Conservation (phyloP, 2,888 invertebrate genomes). For the Panopea generosa region DNA sequence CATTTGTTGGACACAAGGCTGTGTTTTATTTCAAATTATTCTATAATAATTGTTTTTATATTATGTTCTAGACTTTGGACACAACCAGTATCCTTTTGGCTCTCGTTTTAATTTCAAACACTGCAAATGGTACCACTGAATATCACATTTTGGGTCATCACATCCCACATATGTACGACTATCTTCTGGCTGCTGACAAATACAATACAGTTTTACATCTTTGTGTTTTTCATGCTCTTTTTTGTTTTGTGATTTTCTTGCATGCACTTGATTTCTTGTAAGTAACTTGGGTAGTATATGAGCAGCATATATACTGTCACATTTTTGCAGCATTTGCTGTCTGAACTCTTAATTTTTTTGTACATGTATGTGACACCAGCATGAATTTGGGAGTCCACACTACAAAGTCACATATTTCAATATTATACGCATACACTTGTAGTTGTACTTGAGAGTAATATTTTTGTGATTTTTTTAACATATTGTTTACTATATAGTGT, state of each 20-base stretch:
- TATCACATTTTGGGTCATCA: conserved; percentile 13
- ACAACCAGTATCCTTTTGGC: conserved; percentile 19
- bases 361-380: conserved; percentile 18
- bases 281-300: conserved; percentile 24
- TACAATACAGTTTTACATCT: conserved; percentile 15
- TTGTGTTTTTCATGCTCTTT: no score
- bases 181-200: conserved; percentile 23
- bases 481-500: no score
- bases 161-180: conserved; percentile 19
- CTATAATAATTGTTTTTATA: no score
- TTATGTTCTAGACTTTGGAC: conserved; percentile 6
- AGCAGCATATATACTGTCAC: background rate
- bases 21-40: no score
- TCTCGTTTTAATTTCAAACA: conserved; percentile 22
- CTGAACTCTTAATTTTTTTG: conserved; percentile 4
- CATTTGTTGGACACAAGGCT: no score
- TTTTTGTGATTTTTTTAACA: conserved; percentile 20
- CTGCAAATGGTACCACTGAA: conserved; percentile 22
- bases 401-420: conserved; percentile 19
- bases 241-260: background rate
- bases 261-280: conserved; percentile 7
- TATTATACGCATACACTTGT: conserved; percentile 31
- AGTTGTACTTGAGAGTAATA: conserved; percentile 39
- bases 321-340: conserved; percentile 1
- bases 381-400: conserved; percentile 22